These are phyloP conservation scores for Lepidostoma basale DNA, from an alignment of 1,140 invertebrate genomes.

Conservation along the genomic window DNA sequence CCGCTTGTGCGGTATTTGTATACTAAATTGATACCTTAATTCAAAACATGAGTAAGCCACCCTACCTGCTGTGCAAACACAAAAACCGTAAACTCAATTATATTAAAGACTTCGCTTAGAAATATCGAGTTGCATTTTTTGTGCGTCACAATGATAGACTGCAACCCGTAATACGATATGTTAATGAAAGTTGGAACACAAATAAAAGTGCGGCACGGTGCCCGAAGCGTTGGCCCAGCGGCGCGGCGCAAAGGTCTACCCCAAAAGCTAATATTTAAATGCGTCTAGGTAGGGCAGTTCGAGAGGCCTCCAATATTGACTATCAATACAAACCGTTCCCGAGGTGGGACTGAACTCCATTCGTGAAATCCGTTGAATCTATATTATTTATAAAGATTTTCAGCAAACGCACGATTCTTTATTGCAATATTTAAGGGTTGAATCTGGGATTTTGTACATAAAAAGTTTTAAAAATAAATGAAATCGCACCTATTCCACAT, in stretches of 20 bases:
- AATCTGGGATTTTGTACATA: no score
- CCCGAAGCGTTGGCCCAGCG: not conserved
- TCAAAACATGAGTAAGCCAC: no score
- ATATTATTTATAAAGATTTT: no score
- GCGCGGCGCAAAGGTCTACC: not conserved
- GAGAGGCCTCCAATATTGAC: not conserved
- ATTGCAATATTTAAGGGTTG: no score
- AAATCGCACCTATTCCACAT: no score
- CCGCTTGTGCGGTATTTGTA: no score
- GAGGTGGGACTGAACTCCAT: no score
- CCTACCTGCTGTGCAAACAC: conserved; percentile 20
- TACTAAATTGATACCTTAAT: no score
- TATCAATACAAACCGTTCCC: no score
- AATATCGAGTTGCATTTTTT: conserved; percentile 37
- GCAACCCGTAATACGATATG: conserved; percentile 34
- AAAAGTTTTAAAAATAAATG: no score
- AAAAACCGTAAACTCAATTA: conserved; percentile 13
- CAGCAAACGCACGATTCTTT: no score
- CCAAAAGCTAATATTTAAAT: conserved; percentile 19
- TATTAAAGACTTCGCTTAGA: conserved; percentile 31
- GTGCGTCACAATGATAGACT: conserved; percentile 20
- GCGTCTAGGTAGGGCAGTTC: not conserved
- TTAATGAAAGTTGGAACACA: conserved; percentile 37
- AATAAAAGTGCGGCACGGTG: conserved; percentile 18
- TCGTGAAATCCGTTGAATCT: no score